Base-by-base conservation (phyloP, 2,113 vertebrate genomes). In the Picathartes gymnocephalus region DNA sequence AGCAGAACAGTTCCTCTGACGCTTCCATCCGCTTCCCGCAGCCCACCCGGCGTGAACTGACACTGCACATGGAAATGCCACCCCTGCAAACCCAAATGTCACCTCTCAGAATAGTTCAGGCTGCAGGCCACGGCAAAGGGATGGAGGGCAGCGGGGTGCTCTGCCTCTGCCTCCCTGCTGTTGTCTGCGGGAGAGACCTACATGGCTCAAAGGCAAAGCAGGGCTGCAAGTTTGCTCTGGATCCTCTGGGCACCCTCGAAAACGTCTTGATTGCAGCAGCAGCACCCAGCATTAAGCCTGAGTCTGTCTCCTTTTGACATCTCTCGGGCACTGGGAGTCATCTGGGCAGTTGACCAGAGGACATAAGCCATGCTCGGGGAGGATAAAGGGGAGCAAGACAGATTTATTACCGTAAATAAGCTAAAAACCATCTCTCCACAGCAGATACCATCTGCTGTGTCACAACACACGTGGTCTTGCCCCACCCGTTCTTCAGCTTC, bases 381-480 rank as follows among this genome's bases (percentile, higher is more conserved):
- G 45, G 28, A 33, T 22, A 57, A 47, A 71, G 71, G 42, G 35
- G 31, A 93, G 10, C 0, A 2, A 30, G 19, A 64, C 50, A 84
- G 94, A 90, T 88, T 92, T 92, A 88, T 91, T 94, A n/a, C 72
- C 64, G 86, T 64, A 95, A 93, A 93, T 77, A 70, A 94, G 79
- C 15, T 80, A 56, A 94, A 93, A 93, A 56, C 39, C 51, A 64
- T 96, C 56, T 74, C 12, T 90, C 48, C 44, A 51, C 30, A 8
- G 37, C 18, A 95, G 95, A 96, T 95, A 94, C 11, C 39, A 96
- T 97, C 94, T 95, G 39, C 50, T 71, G 30, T 95, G 96, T 96
- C 95, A 95, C 95, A 97, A 97, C 56, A 70, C 44, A 58, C 54
- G 76, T 92, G 88, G 86, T 84, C 94, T 95, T 94, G 91, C 47